Evolutionary conservation across 2,888 invertebrate species (phyloP), one percentile per base, ranked within the genome.

Genomic region (Cantharis nigra): DNA sequence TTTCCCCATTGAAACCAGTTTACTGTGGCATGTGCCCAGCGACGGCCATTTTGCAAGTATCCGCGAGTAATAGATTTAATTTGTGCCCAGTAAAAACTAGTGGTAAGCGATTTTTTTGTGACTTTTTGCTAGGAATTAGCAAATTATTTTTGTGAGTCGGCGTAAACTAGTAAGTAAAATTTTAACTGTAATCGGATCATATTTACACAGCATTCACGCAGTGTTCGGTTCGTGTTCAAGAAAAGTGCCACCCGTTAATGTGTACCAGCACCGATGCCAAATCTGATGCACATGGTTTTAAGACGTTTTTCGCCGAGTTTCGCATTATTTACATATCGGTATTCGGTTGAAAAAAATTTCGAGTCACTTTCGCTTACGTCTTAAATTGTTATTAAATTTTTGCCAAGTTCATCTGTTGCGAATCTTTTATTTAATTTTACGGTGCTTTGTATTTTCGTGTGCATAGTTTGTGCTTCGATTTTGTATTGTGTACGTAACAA

Each of bases 11-110:
- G 90, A 90, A 90, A 90, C 90, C 85, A 88, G 89, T 89, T 89
- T 88, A 90, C 89, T 87, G 90, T 91, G 91, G 92, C 91, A 92
- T 92, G 92, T 91, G 91, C 91, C 91, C 90, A 89, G 90, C 89
- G 91, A 91, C 92, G 91, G 92, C 92, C 92, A 92, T 92, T 92
- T 92, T 92, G 91, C 91, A 91, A 89, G 91, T 91, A 90, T 91
- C 90, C 89, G 90, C 90, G 91, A 90, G 91, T 91, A 91, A 90
- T 91, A 90, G 91, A 91, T 90, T 91, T 89, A 65, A 91, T 90
- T 90, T 90, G 88, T 88, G 89, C 87, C 87, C 90, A 90, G 90
- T 90, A 90, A 90, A 88, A 89, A 62, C 67, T 89, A 90, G 90
- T 90, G 91, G 91, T 91, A 91, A 91, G 91, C 87, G 80, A 84